Base-by-base conservation (phyloP, 2,888 invertebrate genomes). In the Agriotes lineatus region DNA sequence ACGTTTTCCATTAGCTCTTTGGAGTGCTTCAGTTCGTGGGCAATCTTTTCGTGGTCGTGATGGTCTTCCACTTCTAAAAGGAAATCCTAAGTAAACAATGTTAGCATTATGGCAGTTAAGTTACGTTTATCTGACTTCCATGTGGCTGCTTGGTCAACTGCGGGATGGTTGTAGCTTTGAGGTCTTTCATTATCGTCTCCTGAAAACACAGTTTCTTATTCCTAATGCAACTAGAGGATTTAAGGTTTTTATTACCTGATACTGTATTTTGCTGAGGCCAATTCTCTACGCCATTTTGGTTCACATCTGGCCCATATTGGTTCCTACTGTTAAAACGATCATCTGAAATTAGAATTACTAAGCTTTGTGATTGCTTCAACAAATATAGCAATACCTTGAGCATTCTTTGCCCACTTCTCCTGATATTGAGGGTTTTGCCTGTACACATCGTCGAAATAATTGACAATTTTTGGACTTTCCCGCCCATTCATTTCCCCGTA, bases 11-110 rank as follows among this genome's bases (percentile, higher is more conserved):
- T 70, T 1, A 62, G 42, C 58, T 82, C 78, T 65, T 81, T 81
- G 2, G 83, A 82, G 69, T 81, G 81, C 73, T 83, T 83, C 65
- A 84, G 71, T 68, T 84, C 83, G 72, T 82, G 82, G 0, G 83
- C 83, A 74, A 83, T 77, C 74, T 82, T 80, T 58, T 83, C 80
- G 74, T 83, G 83, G 30, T 82, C 80, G 44, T 82, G 83, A 33
- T 39, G 37, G 0, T 80, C 76, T 54, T 78, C 78, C 33, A 74
- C 78, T 79, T 66, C 57, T 50, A 68, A 42, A 69, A 59, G 9
- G 18, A 39, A 39, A 3, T 9, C 10, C n/a, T 39, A 14, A 39
- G 37, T 39, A 39, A 2, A 14, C 12, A 35, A 9, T n/a, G n/a
- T n/a, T n/a, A n/a, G n/a, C n/a, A n/a, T n/a, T n/a, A n/a, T n/a